Evolutionary conservation across 2,888 invertebrate genomes (phyloP).

Genomic region (Acholoe squamosa): DNA sequence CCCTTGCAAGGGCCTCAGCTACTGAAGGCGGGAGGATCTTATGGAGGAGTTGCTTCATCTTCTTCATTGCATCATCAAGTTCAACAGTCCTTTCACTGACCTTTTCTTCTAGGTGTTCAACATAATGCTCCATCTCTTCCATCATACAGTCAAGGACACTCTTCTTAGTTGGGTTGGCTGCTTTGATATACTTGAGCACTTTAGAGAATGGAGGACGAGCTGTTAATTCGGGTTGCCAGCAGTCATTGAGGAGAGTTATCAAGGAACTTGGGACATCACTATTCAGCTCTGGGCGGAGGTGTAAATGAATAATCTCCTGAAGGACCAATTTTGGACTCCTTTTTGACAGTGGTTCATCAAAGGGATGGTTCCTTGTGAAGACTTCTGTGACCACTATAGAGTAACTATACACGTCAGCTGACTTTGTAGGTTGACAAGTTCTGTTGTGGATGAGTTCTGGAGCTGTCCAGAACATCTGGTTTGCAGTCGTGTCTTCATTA

Average conservation of each 20-base stretch:
- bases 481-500: constrained; percentile 66
- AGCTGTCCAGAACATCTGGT: constrained; percentile 70
- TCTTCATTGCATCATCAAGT: constrained; percentile 70
- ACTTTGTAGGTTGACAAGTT: constrained; percentile 56
- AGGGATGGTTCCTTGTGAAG: constrained; percentile 77
- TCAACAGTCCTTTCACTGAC: constrained; percentile 75
- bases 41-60: constrained; percentile 75
- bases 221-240: constrained; percentile 74
- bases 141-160: constrained; percentile 81
- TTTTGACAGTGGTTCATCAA: constrained; percentile 53
- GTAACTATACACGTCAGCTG: constrained; percentile 73
- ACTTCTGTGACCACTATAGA: constrained; percentile 76
- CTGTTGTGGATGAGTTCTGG: constrained; percentile 68
- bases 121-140: constrained; percentile 80
- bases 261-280: constrained; percentile 69
- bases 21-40: constrained; percentile 75
- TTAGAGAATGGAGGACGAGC: constrained; percentile 75
- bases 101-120: constrained; percentile 76
- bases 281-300: constrained; percentile 61
- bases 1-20: constrained; percentile 71
- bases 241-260: constrained; percentile 74
- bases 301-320: not conserved
- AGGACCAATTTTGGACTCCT: not conserved
- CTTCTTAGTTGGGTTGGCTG: constrained; percentile 74
- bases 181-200: constrained; percentile 69